Evolutionary conservation across 2,113 vertebrate genomes (phyloP), one percentile per base, ranked within the genome.

Genomic region (Charadrius vociferus): DNA sequence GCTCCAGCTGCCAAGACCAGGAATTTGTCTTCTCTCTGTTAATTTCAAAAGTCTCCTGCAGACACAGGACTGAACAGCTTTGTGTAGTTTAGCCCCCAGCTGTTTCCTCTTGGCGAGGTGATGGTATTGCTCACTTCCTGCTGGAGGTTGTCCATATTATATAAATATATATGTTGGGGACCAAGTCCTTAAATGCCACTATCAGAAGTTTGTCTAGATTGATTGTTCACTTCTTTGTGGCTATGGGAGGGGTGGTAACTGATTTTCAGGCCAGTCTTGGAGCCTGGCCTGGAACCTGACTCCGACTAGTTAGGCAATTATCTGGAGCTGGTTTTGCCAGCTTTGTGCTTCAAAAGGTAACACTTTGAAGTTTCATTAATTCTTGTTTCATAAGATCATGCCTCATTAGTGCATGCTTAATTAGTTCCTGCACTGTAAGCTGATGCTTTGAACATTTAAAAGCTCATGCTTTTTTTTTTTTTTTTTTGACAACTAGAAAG

Each of bases 301-400:
- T 93, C 74, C 7, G 13, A 82, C 56, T 34, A 59, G 32, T 71
- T 73, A 67, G 61, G 58, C 66, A 95, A 68, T 91, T 91, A 90
- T 73, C 70, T 77, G 70, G 41, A 95, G 49, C 81, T 88, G 50
- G 2, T 90, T 94, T 85, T 94, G 65, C 92, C 58, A 90, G 78
- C 45, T 95, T 90, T 96, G 53, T 90, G 80, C 87, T 96, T 96
- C 81, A 96, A 82, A 94, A 96, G 66, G 70, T 93, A 94, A 26
- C 41, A 70, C 87, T 95, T 82, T 93, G 90, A 96, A 95, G 95
- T 95, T 95, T 93, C 79, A 75, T 94, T 96, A 96, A 88, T 94
- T 91, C 87, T 91, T 85, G 52, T 91, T 96, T 95, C 66, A 73
- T 95, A 96, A 95, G 78, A 94, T 91, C 90, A 73, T 93, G 75